Conservation (phyloP, 2,113 vertebrate species). For the Scatophagus argus region DNA sequence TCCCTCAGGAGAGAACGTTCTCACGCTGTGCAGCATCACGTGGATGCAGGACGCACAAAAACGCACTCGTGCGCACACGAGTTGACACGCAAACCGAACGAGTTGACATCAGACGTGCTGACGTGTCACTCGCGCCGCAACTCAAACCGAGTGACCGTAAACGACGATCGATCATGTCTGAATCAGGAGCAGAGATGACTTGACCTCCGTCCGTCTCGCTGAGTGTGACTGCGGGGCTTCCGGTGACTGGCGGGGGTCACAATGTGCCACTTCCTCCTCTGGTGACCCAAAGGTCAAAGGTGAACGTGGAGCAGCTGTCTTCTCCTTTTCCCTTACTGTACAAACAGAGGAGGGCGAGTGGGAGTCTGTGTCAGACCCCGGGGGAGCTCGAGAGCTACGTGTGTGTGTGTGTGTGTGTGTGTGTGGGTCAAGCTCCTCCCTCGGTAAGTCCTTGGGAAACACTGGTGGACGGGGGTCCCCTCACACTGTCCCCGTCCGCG, state of each 20-base stretch:
- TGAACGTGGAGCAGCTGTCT: slow-evolving; percentile 51
- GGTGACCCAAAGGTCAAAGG: slow-evolving; percentile 41
- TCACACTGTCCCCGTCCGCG: not conserved
- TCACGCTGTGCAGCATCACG: slow-evolving; percentile 53
- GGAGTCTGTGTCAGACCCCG: slow-evolving; percentile 30
- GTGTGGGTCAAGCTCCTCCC: slow-evolving; percentile 42
- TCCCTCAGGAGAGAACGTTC: slow-evolving; percentile 59
- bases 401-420: slow-evolving; percentile 7
- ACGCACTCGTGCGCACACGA: too few relatives aligned
- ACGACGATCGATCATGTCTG: not conserved
- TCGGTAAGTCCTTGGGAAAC: slow-evolving; percentile 61
- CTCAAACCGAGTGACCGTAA: too few relatives aligned
- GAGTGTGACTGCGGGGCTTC: slow-evolving; percentile 11
- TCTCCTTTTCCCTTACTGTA: not conserved
- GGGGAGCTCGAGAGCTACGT: not conserved
- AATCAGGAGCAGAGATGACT: not conserved
- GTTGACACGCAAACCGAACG: not conserved
- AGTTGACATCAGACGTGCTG: not conserved
- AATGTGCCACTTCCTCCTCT: slow-evolving; percentile 45
- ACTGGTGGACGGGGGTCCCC: slow-evolving; percentile 68
- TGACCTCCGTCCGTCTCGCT: slow-evolving; percentile 18
- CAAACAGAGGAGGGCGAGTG: slow-evolving; percentile 28
- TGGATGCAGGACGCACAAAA: not conserved
- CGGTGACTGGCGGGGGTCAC: not conserved
- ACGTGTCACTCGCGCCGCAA: too few relatives aligned